Conservation (phyloP, 2,888 invertebrate genomes). For the Teinopalpus imperialis region DNA sequence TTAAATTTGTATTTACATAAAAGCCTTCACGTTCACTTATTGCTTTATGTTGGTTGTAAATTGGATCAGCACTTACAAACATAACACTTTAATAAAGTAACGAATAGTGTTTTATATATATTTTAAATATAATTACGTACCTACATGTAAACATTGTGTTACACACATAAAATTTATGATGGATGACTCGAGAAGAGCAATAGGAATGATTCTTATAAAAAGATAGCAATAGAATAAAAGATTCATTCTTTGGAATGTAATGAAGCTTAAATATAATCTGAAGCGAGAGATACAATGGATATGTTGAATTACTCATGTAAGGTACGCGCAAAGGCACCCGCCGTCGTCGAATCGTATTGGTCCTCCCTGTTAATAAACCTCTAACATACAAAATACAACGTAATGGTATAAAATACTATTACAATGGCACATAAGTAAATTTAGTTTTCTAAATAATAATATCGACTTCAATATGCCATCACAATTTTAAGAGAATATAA, state of each 20-base stretch:
- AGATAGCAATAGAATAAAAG: conserved; percentile 55
- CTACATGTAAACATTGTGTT: conserved; percentile 46
- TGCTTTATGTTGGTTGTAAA: conserved; percentile 52
- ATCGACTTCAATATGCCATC: conserved; percentile 37
- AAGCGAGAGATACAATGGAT: conserved; percentile 35
- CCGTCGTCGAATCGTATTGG: conserved; percentile 56
- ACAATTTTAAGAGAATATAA: conserved; percentile 31
- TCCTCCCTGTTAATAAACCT: conserved; percentile 58
- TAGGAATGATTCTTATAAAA: conserved; percentile 63
- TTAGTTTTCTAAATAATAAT: conserved; percentile 35
- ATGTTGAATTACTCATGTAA: conserved; percentile 51
- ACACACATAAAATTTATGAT: conserved; percentile 55
- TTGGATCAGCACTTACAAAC: conserved; percentile 27
- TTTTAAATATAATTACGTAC: conserved; percentile 32
- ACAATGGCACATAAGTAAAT: conserved; percentile 48
- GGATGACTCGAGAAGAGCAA: conserved; percentile 41
- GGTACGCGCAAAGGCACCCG: conserved; percentile 66
- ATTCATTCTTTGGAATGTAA: conserved; percentile 77
- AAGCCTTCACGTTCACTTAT: conserved; percentile 64
- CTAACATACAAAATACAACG: conserved; percentile 43
- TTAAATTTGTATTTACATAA: conserved; percentile 56
- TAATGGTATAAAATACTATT: conserved; percentile 39
- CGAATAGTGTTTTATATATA: conserved; percentile 25
- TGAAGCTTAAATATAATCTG: conserved; percentile 56
- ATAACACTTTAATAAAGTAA: conserved; percentile 25